Evolutionary conservation across 2,888 invertebrate species (phyloP), one percentile per base, ranked within the genome.

Genomic region (Sarcophaga carnaria): DNA sequence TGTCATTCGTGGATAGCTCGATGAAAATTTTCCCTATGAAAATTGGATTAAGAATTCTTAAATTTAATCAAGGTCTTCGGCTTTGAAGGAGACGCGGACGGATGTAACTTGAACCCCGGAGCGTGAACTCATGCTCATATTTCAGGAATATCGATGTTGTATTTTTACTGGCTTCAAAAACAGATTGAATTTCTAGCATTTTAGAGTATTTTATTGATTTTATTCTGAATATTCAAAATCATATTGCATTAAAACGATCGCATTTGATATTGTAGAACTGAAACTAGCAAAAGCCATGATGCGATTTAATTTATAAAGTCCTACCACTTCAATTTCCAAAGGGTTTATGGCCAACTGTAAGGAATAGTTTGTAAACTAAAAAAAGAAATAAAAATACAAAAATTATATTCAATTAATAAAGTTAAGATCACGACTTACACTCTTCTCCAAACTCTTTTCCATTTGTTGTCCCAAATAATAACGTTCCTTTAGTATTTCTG

Each of bases 181-280:
- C 37, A 54, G 4, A 14, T 54, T 14, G 4, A 54, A 54, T 14
- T 14, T 14, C 17, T 1, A 54, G 12, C 5, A 54, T 14, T 14
- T 14, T 54, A 3, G 6, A 17, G 1, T 14, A 14, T 4, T 54
- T 17, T 49, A 0, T 4, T 14, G 4, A 14, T 4, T 45, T 54
- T 37, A 17, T 69, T 70, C 54, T 37, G 22, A 69, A 59, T 85
- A 63, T 70, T 85, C 64, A 49, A 80, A 80, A 80, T 87, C 85
- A 70, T 77, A 87, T 83, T 87, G 87, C 11, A 87, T 83, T 74
- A 87, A 77, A 70, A 87, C 79, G 72, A 85, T 85, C 8, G 85
- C 82, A 85, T 85, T 88, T 12, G 78, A 66, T 5, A 88, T 64
- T 12, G 85, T 85, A 5, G 87, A 87, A 70, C 64, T 49, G 4